Evolutionary conservation across 1,140 invertebrate genomes (phyloP), one percentile per base, ranked within the genome.

Genomic region (Lordiphosa clarofinis): DNA sequence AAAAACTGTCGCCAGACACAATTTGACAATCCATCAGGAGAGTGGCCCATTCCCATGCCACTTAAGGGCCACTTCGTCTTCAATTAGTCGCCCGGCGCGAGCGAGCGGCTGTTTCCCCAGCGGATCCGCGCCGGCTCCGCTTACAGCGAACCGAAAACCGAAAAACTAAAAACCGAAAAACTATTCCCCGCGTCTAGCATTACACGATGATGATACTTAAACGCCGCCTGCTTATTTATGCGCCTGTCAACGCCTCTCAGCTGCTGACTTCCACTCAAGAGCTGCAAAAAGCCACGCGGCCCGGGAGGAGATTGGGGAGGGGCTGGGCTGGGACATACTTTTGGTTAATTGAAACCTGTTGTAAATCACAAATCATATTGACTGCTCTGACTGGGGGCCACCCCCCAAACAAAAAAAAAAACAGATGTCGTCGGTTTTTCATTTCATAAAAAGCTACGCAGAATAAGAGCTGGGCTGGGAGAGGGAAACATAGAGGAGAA

Each of bases 301-400:
- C 11, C 36, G 48, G 24, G 28, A 48, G 42, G n/a, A 31, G 36
- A 9, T 12, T 8, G 8, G 50, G 28, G 24, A 21, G 43, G n/a
- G n/a, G n/a, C n/a, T n/a, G 44, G 21, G 21, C 8, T 37, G 48
- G 42, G 36, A 42, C 11, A 15, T 33, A 15, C 46, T 48, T 50
- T 42, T 42, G 58, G 66, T 64, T 72, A 72, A 72, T 72, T 72
- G 68, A 72, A 72, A 72, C 68, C 68, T 72, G 68, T 72, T 72
- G 68, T 72, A 72, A 72, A 72, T 72, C 68, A 72, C 68, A 67
- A 72, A 72, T 72, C 68, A 68, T 68, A 57, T 67, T 61, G 64
- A 62, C 43, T 67, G 55, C 65, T 70, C 62, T 65, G 50, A 48
- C 46, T 9, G 21, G 24, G 24, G 21, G 3, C 24, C 24, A 28